Conservation (phyloP, 2,888 invertebrate species). For the Morpho helenor region DNA sequence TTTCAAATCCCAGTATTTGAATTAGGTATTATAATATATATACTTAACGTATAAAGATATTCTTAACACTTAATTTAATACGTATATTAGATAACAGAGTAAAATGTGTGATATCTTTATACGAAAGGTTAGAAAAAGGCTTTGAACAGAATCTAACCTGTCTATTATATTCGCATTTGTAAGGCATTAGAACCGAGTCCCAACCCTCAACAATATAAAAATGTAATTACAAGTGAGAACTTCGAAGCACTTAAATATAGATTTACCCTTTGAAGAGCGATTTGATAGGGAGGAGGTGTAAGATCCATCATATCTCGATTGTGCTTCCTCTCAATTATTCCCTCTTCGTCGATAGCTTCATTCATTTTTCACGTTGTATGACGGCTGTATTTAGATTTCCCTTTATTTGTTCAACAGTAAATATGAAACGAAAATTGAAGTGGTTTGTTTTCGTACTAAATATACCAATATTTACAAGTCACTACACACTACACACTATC, state of each 20-base stretch:
- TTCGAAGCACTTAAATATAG: conserved; percentile 72
- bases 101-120: background rate
- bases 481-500: too few relatives aligned
- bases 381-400: conserved; percentile 33
- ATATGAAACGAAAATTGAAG: too few relatives aligned
- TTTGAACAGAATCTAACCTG: conserved; percentile 30
- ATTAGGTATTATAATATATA: too few relatives aligned
- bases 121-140: conserved; percentile 9
- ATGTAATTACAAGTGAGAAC: conserved; percentile 70
- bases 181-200: conserved; percentile 51
- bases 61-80: too few relatives aligned
- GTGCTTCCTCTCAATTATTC: conserved; percentile 62
- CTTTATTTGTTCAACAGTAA: conserved; percentile 16
- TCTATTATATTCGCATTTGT: conserved; percentile 72
- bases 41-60: too few relatives aligned
- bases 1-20: too few relatives aligned
- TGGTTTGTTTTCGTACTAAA: too few relatives aligned
- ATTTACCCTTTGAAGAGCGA: conserved; percentile 73
- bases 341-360: conserved; percentile 54
- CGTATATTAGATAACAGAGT: too few relatives aligned
- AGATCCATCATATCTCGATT: conserved; percentile 74
- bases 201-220: conserved; percentile 63
- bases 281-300: conserved; percentile 66
- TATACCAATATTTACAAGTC: too few relatives aligned
- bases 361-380: conserved; percentile 58